Conservation (phyloP, 2,797 vertebrate species). For the Onychomys torridus region DNA sequence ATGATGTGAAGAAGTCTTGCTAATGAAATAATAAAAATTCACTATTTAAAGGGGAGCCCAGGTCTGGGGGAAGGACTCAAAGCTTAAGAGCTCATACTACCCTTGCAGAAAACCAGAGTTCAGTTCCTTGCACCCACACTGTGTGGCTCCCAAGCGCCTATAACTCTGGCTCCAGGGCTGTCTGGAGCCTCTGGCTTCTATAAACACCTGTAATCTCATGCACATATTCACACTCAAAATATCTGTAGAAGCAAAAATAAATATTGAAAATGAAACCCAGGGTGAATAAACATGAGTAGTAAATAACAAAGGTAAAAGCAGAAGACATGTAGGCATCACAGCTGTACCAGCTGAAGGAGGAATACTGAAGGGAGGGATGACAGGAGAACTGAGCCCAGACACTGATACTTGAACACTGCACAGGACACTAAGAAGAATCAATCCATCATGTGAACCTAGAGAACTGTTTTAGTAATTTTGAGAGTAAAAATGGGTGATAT, state of each 20-base stretch:
- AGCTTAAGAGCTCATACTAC: neutral
- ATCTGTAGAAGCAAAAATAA: neutral
- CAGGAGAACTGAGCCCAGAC: neutral
- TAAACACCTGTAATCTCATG: neutral
- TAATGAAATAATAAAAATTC: neutral
- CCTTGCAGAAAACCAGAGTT: neutral
- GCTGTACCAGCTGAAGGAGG: neutral
- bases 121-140: neutral
- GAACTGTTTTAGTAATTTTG: neutral
- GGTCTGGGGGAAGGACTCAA: too few relatives aligned
- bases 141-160: neutral
- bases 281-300: neutral
- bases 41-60: neutral
- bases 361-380: rapidly evolving
- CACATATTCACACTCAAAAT: neutral
- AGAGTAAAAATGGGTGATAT: neutral
- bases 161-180: neutral
- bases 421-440: neutral
- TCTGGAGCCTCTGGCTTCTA: neutral
- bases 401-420: neutral
- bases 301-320: too few relatives aligned
- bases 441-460: neutral
- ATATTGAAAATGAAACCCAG: neutral
- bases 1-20: neutral
- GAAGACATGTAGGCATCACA: neutral